These are phyloP conservation scores for Strigamia crassipes DNA, from an alignment of 2,888 invertebrate species.

Conservation along the genomic window DNA sequence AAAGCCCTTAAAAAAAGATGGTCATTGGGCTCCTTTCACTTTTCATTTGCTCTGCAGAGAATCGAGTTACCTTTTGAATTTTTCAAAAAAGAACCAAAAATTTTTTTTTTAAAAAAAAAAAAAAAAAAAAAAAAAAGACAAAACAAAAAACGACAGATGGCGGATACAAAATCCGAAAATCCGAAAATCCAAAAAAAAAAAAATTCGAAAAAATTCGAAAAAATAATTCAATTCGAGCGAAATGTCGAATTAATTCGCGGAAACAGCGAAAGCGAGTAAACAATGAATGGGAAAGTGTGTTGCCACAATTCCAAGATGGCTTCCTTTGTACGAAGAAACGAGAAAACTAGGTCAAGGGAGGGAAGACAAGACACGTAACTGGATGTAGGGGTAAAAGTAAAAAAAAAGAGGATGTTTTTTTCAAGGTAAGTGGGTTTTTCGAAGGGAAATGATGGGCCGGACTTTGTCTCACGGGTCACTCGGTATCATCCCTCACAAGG, in stretches of 20 bases:
- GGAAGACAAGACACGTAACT: background rate
- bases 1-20: slow-evolving; percentile 5
- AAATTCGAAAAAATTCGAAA: background rate
- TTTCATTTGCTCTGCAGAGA: slow-evolving; percentile 28
- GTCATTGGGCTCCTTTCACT: slow-evolving; percentile 18
- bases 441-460: background rate
- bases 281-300: background rate
- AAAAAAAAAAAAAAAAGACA: background rate
- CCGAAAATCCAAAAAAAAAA: too few relatives aligned
- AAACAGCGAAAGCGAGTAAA: background rate
- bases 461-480: background rate
- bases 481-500: slow-evolving; percentile 26
- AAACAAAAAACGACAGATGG: slow-evolving; percentile 11
- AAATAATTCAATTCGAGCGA: too few relatives aligned
- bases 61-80: slow-evolving; percentile 36
- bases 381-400: background rate
- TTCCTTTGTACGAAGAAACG: background rate
- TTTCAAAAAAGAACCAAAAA: background rate
- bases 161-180: background rate
- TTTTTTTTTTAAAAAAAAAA: background rate
- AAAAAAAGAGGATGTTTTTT: background rate
- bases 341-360: slow-evolving; percentile 17
- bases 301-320: background rate
- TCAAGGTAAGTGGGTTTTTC: slow-evolving; percentile 36
- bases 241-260: background rate